These are phyloP conservation scores for Strigamia maritima DNA, from an alignment of 2,888 invertebrate genomes.

Conservation along the genomic window DNA sequence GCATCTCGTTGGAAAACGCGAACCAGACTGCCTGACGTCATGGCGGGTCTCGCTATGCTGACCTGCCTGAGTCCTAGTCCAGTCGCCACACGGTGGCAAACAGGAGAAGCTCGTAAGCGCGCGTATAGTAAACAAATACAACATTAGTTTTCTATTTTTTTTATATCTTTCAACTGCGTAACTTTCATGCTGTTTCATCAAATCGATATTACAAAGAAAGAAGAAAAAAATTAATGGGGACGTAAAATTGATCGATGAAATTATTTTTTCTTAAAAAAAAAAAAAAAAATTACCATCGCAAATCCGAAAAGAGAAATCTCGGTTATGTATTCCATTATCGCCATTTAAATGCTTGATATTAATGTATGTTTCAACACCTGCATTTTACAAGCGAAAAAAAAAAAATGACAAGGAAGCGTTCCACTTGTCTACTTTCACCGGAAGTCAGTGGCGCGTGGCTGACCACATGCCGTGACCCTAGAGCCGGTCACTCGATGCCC, in stretches of 20 bases:
- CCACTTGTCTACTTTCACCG: background rate
- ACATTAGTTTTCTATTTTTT: background rate
- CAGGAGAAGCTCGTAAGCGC: background rate
- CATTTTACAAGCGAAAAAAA: background rate
- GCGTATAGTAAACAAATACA: constrained; percentile 7
- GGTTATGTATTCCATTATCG: no score
- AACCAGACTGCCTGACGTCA: constrained; percentile 21
- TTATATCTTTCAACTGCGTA: no score
- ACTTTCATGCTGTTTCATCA: no score
- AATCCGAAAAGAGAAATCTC: no score
- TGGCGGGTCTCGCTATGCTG: constrained; percentile 1
- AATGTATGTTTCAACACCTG: background rate
- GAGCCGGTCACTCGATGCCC: constrained; percentile 1
- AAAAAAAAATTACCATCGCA: no score
- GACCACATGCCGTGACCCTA: constrained; percentile 19
- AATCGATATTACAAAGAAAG: no score
- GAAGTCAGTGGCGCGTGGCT: constrained; percentile 14
- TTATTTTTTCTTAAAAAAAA: no score
- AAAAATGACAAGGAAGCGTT: constrained; percentile 13
- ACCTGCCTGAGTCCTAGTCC: constrained; percentile 2
- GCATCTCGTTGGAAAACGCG: background rate
- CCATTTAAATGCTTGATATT: background rate
- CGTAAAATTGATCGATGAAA: no score
- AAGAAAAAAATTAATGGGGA: no score
- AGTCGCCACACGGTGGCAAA: constrained; percentile 15